phyloP scores from a whole-genome alignment of 2,888 invertebrate genomes.

The Eutolmus rufibarbis region DNA sequence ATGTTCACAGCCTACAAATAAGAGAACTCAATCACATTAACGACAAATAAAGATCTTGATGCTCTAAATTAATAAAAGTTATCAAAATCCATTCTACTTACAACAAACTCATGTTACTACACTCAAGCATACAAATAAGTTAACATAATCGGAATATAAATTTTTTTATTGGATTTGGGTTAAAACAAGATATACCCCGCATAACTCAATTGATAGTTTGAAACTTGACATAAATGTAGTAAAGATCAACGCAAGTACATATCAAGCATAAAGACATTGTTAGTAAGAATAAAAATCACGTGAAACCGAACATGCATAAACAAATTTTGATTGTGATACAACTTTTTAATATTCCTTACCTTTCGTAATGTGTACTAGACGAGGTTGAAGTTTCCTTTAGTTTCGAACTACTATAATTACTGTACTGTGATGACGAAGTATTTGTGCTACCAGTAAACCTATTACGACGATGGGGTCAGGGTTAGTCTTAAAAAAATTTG shows the following conservation, averaged over 20 bases:
- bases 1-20: background rate
- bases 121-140: background rate
- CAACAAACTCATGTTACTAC: background rate
- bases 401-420: conserved; percentile 63
- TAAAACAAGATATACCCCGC: background rate
- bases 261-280: background rate
- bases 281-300: background rate
- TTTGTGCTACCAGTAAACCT: conserved; percentile 63
- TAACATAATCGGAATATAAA: background rate
- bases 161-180: background rate
- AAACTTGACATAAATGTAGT: background rate
- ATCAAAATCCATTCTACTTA: background rate
- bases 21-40: background rate
- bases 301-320: background rate
- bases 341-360: conserved; percentile 54
- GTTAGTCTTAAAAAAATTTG: conserved; percentile 44
- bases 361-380: conserved; percentile 61
- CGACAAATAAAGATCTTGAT: background rate
- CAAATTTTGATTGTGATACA: background rate
- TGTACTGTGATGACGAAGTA: conserved; percentile 62
- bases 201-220: background rate
- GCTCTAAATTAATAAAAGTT: background rate
- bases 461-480: conserved; percentile 49
- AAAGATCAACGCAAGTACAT: background rate
- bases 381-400: conserved; percentile 61